phyloP scores from a whole-genome alignment of 2,888 invertebrate species.

The Ichneumoninae sp. region DNA sequence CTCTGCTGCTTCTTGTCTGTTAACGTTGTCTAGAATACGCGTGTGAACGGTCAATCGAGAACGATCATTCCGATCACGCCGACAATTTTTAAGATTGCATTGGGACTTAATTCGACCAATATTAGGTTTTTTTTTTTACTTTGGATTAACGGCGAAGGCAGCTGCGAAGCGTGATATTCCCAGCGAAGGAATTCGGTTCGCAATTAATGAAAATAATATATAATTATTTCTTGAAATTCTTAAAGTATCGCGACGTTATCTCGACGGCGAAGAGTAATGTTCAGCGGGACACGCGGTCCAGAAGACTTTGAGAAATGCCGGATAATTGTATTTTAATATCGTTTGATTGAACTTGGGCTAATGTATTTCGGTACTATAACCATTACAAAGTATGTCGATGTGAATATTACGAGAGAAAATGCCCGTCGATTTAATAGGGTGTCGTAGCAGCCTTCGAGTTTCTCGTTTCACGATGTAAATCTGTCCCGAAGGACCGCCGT shows the following conservation, averaged over 20 bases:
- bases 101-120: neutral
- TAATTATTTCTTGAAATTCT: constrained; percentile 4
- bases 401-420: constrained; percentile 19
- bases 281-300: neutral
- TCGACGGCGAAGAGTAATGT: neutral
- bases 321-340: neutral
- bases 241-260: neutral
- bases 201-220: constrained; percentile 49
- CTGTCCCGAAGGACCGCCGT: constrained; percentile 31
- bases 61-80: constrained; percentile 16
- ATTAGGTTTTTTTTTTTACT: constrained; percentile 12
- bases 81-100: neutral
- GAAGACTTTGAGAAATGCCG: too few relatives aligned
- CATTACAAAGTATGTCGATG: constrained; percentile 22
- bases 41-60: constrained; percentile 32
- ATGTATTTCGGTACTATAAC: constrained; percentile 30
- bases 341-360: constrained; percentile 29
- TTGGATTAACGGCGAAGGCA: neutral
- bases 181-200: constrained; percentile 21
- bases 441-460: constrained; percentile 26
- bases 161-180: constrained; percentile 16
- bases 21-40: neutral
- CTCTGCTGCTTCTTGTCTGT: constrained; percentile 27
- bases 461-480: constrained; percentile 55
- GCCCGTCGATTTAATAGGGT: constrained; percentile 44